These are phyloP conservation scores for Macaca nemestrina DNA, from an alignment of 2,113 vertebrate species.

Conservation along the genomic window DNA sequence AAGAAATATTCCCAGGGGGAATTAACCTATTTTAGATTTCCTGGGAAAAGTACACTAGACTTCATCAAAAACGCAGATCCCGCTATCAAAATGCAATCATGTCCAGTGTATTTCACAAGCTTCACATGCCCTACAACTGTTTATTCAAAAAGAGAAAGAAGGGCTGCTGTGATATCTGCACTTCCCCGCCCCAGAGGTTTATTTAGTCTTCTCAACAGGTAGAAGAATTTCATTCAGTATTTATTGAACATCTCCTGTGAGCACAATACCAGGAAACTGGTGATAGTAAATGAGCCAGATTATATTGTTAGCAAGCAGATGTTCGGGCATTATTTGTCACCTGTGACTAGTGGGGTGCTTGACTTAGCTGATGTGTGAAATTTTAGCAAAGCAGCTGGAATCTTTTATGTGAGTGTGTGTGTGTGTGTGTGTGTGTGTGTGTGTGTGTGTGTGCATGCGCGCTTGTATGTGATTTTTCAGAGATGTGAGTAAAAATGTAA, in stretches of 20 bases:
- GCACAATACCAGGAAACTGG: conserved; percentile 64
- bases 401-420: conserved; percentile 29
- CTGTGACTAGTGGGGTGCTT: conserved; percentile 71
- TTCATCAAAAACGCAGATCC: neutral
- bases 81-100: neutral
- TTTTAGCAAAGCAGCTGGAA: conserved; percentile 68
- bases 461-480: neutral
- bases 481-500: conserved; percentile 46
- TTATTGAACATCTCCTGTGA: conserved; percentile 72
- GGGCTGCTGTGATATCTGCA: neutral
- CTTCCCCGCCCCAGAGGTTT: neutral
- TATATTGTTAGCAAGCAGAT: conserved; percentile 76
- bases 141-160: conserved; percentile 18
- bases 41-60: neutral
- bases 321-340: conserved; percentile 71
- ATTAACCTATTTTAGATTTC: conserved; percentile 59
- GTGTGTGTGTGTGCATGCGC: neutral
- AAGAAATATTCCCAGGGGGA: conserved; percentile 8
- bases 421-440: neutral
- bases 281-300: conserved; percentile 73
- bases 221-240: conserved; percentile 69
- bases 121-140: neutral
- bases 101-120: neutral
- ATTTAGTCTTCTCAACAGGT: conserved; percentile 70
- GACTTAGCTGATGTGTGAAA: conserved; percentile 62